phyloP scores from a whole-genome alignment of 1,140 invertebrate genomes.

The Papilio aristodemus region DNA sequence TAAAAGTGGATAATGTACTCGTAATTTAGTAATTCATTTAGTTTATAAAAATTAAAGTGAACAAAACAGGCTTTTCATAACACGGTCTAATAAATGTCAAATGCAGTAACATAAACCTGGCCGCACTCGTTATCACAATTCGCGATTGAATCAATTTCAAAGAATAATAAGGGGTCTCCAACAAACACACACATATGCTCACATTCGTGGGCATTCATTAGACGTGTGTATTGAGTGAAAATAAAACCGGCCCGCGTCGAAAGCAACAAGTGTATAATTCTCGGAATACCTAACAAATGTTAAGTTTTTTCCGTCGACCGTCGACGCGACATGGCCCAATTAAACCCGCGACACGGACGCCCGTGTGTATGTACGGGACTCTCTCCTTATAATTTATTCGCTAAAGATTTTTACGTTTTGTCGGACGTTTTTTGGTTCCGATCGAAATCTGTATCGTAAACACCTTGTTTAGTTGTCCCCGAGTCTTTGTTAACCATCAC shows the following conservation, averaged over 20 bases:
- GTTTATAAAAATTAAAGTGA: too few species aligned
- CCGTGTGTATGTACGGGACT: conserved; percentile 38
- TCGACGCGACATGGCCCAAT: conserved; percentile 68
- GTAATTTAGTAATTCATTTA: too few species aligned
- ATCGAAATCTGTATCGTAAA: conserved; percentile 74
- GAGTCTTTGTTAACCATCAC: conserved; percentile 62
- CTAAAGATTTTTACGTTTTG: conserved; percentile 64
- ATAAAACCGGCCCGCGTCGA: conserved; percentile 50
- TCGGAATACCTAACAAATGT: conserved; percentile 78
- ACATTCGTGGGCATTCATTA: conserved; percentile 13
- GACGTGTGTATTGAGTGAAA: conserved; percentile 42
- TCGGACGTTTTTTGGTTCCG: conserved; percentile 58
- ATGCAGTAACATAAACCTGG: neutral
- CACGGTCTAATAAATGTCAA: neutral
- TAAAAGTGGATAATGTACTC: too few species aligned
- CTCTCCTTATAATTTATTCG: conserved; percentile 76
- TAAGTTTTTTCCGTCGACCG: conserved; percentile 69
- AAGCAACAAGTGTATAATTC: conserved; percentile 75
- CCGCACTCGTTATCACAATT: neutral
- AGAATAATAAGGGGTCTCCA: conserved; percentile 19
- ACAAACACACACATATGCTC: neutral
- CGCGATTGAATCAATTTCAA: conserved; percentile 23
- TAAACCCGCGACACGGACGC: conserved; percentile 64
- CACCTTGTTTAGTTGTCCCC: conserved; percentile 70
- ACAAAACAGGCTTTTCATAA: neutral